phyloP scores from a whole-genome alignment of 2,797 vertebrate species.

The Sciaenops ocellatus region DNA sequence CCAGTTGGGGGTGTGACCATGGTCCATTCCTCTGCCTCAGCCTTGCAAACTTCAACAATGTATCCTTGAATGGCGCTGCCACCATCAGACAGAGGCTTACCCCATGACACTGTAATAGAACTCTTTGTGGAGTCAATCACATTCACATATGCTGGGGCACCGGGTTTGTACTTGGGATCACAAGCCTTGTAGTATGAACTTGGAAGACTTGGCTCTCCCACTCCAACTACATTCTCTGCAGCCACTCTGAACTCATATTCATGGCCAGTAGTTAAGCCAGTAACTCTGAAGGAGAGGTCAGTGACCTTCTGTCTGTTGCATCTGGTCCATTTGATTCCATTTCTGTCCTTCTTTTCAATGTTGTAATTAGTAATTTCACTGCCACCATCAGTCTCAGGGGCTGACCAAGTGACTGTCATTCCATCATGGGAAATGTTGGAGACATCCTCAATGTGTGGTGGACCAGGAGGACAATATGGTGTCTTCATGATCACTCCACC shows the following conservation, averaged over 20 bases:
- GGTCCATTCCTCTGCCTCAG: conserved; percentile 96
- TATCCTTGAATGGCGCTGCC: conserved; percentile 95
- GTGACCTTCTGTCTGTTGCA: conserved; percentile 96
- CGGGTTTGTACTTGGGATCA: conserved; percentile 96
- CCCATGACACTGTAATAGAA: conserved; percentile 92
- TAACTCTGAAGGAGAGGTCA: conserved; percentile 94
- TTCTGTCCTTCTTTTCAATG: conserved; percentile 96
- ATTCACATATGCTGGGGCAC: conserved; percentile 93
- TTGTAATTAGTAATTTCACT: conserved; percentile 94
- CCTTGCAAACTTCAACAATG: conserved; percentile 95
- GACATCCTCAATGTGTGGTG: conserved; percentile 93
- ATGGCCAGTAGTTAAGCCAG: conserved; percentile 91
- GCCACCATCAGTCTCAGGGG: conserved; percentile 93
- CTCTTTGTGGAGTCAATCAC: conserved; percentile 92
- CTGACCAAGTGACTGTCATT: conserved; percentile 96
- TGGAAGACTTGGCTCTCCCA: conserved; percentile 92
- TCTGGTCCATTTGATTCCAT: conserved; percentile 96
- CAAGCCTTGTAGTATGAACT: conserved; percentile 94
- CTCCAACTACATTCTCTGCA: conserved; percentile 96
- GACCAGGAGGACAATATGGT: conserved; percentile 93
- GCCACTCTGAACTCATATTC: conserved; percentile 98
- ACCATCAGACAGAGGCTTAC: conserved; percentile 96
- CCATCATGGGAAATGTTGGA: conserved; percentile 94
- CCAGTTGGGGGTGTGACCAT: conserved; percentile 96
- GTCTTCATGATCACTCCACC: conserved; percentile 92